Evolutionary conservation across 2,888 invertebrate species (phyloP).

Genomic region (Thalpophila matura): DNA sequence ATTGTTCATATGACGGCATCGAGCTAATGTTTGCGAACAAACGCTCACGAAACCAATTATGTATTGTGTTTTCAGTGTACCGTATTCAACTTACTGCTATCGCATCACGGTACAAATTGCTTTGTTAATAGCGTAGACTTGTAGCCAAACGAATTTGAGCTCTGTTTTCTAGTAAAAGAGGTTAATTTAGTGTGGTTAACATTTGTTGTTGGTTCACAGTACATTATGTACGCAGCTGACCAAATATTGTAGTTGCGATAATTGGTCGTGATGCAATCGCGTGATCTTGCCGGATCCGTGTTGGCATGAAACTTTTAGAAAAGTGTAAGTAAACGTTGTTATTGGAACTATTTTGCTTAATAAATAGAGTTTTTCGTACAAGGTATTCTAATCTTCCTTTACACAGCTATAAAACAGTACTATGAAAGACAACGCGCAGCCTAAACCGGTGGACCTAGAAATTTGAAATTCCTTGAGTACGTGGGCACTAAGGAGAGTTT

Average conservation of each 20-base stretch:
- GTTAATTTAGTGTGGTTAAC: conserved; percentile 50
- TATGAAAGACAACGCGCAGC: too few relatives aligned
- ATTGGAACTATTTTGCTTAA: conserved; percentile 3
- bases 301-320: conserved; percentile 59
- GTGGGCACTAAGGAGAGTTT: too few relatives aligned
- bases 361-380: neutral
- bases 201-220: conserved; percentile 69
- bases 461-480: too few relatives aligned
- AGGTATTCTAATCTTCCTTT: too few relatives aligned
- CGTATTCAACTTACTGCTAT: conserved; percentile 67
- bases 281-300: conserved; percentile 78
- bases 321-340: conserved; percentile 43
- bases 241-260: conserved; percentile 90
- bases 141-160: conserved; percentile 52
- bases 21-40: conserved; percentile 82
- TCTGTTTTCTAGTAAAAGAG: conserved; percentile 36
- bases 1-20: conserved; percentile 80
- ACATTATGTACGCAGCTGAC: conserved; percentile 86
- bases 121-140: conserved; percentile 48
- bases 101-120: conserved; percentile 70
- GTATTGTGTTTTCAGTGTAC: conserved; percentile 46
- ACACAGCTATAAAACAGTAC: too few relatives aligned
- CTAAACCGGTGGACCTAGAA: too few relatives aligned
- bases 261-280: conserved; percentile 90
- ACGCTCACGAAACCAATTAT: conserved; percentile 71